Base-by-base conservation (phyloP, 2,113 vertebrate genomes). In the Laticauda colubrina region DNA sequence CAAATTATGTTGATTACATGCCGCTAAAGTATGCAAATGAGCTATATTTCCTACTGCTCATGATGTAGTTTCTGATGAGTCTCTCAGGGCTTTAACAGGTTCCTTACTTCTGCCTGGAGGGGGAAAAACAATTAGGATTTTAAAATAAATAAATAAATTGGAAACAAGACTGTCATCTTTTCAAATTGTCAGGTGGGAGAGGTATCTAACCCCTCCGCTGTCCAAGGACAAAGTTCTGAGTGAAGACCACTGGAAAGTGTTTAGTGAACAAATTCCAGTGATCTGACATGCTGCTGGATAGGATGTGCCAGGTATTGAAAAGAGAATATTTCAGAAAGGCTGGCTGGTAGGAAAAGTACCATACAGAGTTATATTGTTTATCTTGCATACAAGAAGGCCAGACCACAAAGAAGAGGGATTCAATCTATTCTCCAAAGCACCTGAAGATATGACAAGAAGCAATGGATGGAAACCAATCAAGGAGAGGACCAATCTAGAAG, bases 1-100 rank as follows among this genome's bases (percentile, higher is more conserved):
- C 92, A 93, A 93, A 93, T 90, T 90, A 86, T 93, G 92, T 86
- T 93, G 92, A 93, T 93, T 93, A 93, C 92, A 86, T 93, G 92
- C 69, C 51, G 55, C 69, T 93, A 86, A 90, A 85, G 69, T 93
- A 93, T 93, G 88, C 88, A 93, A 90, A 93, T 90, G 55, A 93
- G 75, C 21, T n/a, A 15, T 45, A 61, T 93, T 93, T 90, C 53
- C 92, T 90, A 86, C 55, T 21, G 92, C 88, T 86, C 75, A 14
- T 86, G 88, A 90, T 86, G 48, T 85, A 85, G 88, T 85, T 92
- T 92, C 92, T 89, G 92, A 92, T 92, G 87, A 92, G n/a, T 18
- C 88, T 86, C 75, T 90, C 88, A 56, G 26, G 75, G 26, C 23
- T 90, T 61, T 92, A 92, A 92, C 88, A 85, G 51, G 75, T 85